A percentile compares a stretch with the other conserved stretches of the same genome.
phyloP scores from a whole-genome alignment of 2,888 invertebrate genomes.

The Hartigia nigra region DNA sequence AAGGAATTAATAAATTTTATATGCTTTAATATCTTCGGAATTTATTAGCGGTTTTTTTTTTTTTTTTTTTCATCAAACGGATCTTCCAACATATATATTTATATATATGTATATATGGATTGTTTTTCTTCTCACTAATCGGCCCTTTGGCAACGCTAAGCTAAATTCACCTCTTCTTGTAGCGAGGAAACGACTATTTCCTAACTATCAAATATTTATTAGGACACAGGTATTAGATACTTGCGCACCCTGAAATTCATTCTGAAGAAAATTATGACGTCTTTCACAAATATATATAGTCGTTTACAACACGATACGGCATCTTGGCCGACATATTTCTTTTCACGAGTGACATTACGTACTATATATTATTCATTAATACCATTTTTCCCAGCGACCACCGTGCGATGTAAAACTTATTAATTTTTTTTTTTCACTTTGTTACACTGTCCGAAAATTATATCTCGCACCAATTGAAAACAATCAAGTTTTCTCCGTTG shows the following conservation, averaged over 20 bases:
- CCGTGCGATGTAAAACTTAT: background rate
- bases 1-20: conserved; percentile 53
- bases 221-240: conserved; percentile 37
- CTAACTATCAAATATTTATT: conserved; percentile 37
- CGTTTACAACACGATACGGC: background rate
- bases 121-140: conserved; percentile 24
- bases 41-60: conserved; percentile 52
- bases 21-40: conserved; percentile 45
- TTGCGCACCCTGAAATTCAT: conserved; percentile 43
- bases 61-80: conserved; percentile 47
- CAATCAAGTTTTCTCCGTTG: conserved; percentile 13
- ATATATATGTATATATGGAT: conserved; percentile 41
- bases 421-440: background rate
- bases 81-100: conserved; percentile 48
- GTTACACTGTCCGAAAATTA: background rate
- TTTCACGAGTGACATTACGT: background rate
- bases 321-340: conserved; percentile 11
- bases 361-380: conserved; percentile 15
- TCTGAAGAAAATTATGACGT: conserved; percentile 18
- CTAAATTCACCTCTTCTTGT: conserved; percentile 22
- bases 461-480: background rate
- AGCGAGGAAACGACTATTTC: conserved; percentile 50
- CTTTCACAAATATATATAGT: background rate
- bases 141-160: conserved; percentile 57
- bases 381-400: conserved; percentile 17